phyloP scores from a whole-genome alignment of 1,140 invertebrate genomes.

The Steinernema feltiae region DNA sequence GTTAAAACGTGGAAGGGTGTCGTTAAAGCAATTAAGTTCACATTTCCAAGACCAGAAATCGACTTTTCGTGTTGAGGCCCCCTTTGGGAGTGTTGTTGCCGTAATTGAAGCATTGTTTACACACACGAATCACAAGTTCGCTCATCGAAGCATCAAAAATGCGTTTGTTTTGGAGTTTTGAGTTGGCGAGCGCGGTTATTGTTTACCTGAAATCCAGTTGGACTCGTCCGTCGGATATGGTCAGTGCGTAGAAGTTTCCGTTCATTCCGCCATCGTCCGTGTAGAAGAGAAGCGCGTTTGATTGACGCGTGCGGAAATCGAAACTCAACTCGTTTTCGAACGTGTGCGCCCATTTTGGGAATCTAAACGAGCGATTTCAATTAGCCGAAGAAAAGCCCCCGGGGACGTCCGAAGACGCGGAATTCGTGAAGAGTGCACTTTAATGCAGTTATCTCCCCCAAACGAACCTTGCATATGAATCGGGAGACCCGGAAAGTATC shows the following conservation, averaged over 20 bases:
- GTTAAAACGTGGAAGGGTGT: not conserved
- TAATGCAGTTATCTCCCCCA: not conserved
- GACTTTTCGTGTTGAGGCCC: too few species aligned
- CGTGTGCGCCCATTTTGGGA: conserved; percentile 55
- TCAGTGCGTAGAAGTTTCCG: conserved; percentile 83
- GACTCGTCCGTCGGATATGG: conserved; percentile 81
- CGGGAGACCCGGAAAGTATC: conserved; percentile 43
- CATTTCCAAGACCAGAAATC: conserved; percentile 59
- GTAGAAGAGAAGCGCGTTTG: conserved; percentile 79
- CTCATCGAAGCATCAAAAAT: not conserved
- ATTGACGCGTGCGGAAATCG: conserved; percentile 81
- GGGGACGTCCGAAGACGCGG: conserved; percentile 10
- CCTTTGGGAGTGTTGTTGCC: too few species aligned
- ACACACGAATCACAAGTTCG: conserved; percentile 67
- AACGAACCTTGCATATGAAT: conserved; percentile 46
- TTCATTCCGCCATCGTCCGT: conserved; percentile 86
- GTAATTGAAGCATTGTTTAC: conserved; percentile 57
- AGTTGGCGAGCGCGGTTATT: too few species aligned
- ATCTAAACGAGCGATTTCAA: conserved; percentile 34
- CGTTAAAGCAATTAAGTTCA: conserved; percentile 61
- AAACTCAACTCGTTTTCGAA: conserved; percentile 70
- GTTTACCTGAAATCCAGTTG: conserved; percentile 71
- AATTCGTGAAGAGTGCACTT: not conserved
- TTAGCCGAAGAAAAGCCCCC: conserved; percentile 5
- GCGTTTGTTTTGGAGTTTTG: not conserved